A percentile compares a stretch with the other conserved stretches of the same genome.
These are phyloP conservation scores for Drosophila seclusa DNA, from an alignment of 2,888 invertebrate genomes.

Conservation along the genomic window DNA sequence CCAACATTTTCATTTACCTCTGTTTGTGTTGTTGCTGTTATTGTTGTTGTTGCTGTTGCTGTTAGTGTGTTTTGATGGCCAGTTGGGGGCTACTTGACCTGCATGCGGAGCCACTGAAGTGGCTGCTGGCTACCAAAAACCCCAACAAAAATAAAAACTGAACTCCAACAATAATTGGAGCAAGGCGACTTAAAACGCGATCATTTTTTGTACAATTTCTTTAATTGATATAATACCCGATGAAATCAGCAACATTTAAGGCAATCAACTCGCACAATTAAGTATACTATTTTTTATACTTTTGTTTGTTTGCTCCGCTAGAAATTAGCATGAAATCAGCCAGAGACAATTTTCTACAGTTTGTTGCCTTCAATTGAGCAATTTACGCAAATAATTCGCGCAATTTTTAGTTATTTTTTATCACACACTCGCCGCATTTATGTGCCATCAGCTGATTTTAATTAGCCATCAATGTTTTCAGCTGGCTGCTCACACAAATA, in stretches of 20 bases:
- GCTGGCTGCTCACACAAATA: slow-evolving; percentile 16
- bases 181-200: slow-evolving; percentile 58
- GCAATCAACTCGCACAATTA: slow-evolving; percentile 76
- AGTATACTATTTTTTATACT: slow-evolving; percentile 28
- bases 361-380: slow-evolving; percentile 44
- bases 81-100: slow-evolving; percentile 67
- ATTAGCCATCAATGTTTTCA: slow-evolving; percentile 52
- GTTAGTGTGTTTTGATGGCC: slow-evolving; percentile 28
- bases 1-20: slow-evolving; percentile 67
- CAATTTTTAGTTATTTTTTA: slow-evolving; percentile 32
- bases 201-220: slow-evolving; percentile 52
- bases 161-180: slow-evolving; percentile 50
- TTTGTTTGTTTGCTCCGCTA: slow-evolving; percentile 18
- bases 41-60: slow-evolving; percentile 9
- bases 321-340: slow-evolving; percentile 70
- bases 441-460: slow-evolving; percentile 54
- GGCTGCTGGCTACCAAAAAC: slow-evolving; percentile 27
- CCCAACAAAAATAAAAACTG: slow-evolving; percentile 13
- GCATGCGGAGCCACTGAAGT: slow-evolving; percentile 55
- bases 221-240: slow-evolving; percentile 69
- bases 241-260: slow-evolving; percentile 67
- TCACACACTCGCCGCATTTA: slow-evolving; percentile 29
- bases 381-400: slow-evolving; percentile 26
- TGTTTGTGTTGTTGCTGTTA: slow-evolving; percentile 6
- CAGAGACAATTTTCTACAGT: slow-evolving; percentile 36